Evolutionary conservation across 2,888 invertebrate genomes (phyloP).

Genomic region (Drosophila austrosaltans): DNA sequence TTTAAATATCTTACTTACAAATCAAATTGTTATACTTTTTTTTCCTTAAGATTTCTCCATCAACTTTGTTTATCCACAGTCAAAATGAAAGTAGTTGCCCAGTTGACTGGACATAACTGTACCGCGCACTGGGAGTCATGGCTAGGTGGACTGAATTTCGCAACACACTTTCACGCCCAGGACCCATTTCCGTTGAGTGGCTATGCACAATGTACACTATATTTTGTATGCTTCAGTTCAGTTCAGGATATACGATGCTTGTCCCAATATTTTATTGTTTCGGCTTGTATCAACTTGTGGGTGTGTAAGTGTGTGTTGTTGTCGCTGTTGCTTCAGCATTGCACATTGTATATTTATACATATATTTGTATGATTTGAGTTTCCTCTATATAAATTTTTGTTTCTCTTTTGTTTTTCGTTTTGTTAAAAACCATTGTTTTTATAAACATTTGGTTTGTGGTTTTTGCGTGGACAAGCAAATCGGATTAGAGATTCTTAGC

Average conservation of each 20-base stretch:
- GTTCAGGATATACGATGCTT: constrained; percentile 2
- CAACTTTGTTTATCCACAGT: neutral
- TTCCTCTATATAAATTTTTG: constrained; percentile 12
- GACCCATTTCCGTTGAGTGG: constrained; percentile 7
- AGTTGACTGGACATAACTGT: neutral
- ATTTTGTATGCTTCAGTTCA: constrained; percentile 5
- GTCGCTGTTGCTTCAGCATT: constrained; percentile 24
- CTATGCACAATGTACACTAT: constrained; percentile 8
- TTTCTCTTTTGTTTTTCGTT: constrained; percentile 1
- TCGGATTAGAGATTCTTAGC: constrained; percentile 5
- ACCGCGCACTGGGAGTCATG: neutral
- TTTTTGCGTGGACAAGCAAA: constrained; percentile 4
- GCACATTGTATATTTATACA: constrained; percentile 6
- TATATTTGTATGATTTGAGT: constrained; percentile 9
- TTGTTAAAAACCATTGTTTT: neutral
- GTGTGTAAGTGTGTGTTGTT: constrained; percentile 39
- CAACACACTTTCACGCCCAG: neutral
- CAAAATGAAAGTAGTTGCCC: neutral
- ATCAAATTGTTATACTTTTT: too few relatives aligned
- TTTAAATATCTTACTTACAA: too few relatives aligned
- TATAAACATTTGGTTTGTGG: constrained; percentile 6
- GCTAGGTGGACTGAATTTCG: neutral
- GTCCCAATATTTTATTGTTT: constrained; percentile 13
- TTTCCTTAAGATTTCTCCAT: neutral
- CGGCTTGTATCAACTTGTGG: neutral